These are phyloP conservation scores for Thelaira solivaga DNA, from an alignment of 2,888 invertebrate genomes.

Conservation along the genomic window DNA sequence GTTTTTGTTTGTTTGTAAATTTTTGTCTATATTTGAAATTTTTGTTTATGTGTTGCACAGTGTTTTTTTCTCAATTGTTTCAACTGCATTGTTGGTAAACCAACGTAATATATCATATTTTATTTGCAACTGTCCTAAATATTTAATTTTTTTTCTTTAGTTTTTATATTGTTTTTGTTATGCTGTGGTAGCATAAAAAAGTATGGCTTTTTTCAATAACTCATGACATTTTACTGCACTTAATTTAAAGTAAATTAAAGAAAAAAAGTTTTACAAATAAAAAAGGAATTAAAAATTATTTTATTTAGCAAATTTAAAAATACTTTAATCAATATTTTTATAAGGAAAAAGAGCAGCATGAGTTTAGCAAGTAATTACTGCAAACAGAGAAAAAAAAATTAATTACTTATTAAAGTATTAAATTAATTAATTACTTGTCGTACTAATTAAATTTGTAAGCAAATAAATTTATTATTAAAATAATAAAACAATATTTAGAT, in stretches of 20 bases:
- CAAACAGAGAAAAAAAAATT: too few relatives aligned
- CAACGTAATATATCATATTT: slow-evolving; percentile 55
- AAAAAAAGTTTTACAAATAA: background rate
- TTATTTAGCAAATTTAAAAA: too few relatives aligned
- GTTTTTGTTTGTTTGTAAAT: background rate
- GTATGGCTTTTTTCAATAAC: background rate
- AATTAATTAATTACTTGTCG: too few relatives aligned
- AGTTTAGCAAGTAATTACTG: too few relatives aligned
- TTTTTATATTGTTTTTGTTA: background rate
- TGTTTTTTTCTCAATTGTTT: background rate
- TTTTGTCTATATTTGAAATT: slow-evolving; percentile 7
- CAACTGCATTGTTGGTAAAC: slow-evolving; percentile 28
- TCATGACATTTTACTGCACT: too few relatives aligned
- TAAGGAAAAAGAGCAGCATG: too few relatives aligned
- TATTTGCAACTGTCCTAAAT: slow-evolving; percentile 17
- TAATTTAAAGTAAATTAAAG: background rate
- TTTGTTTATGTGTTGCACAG: background rate
- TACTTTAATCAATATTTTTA: too few relatives aligned
- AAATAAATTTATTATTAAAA: too few relatives aligned
- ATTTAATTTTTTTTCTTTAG: slow-evolving; percentile 7
- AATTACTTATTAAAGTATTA: too few relatives aligned
- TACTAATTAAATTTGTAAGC: too few relatives aligned
- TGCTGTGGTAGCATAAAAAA: background rate
- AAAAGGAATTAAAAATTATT: too few relatives aligned
- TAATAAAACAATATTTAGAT: too few relatives aligned